Evolutionary conservation across 2,888 invertebrate genomes (phyloP), one percentile per base, ranked within the genome.

Genomic region (Papilio demoleus): DNA sequence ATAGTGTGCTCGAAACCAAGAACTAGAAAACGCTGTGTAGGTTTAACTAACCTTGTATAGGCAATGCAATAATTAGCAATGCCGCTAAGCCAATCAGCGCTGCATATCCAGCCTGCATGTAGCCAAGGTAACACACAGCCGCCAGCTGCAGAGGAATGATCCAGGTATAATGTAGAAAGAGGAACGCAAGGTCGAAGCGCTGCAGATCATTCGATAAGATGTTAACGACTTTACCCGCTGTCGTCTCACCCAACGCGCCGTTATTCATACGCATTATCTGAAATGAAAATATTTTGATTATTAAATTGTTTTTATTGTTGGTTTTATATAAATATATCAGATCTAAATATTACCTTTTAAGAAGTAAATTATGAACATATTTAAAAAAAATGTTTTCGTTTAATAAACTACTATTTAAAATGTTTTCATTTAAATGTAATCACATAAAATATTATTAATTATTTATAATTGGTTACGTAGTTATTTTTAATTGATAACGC

Each of bases 201-300:
- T 95, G 96, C 60, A 98, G 95, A 80, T 98, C 98, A 81, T 98
- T 98, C 19, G 97, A 97, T 63, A 98, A 91, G 31, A 98, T 87
- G 87, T 98, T 98, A 14, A 98, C 96, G 36, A 98, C 95, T 86
- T 97, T 97, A 0, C 98, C 98, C 0, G 96, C 95, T 0, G 97
- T 96, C 0, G 97, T 97, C 79, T 97, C 95, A 0, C 96, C 96
- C 45, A 98, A 84, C 0, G 97, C 95, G 0, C 86, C 82, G 68
- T 90, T 90, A 73, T 87, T 87, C 89, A 92, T 90, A 1, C 90
- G 86, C 92, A 92, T 92, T 74, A 92, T 86, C 91, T 90, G 71
- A 53, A 74, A 75, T 22, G 3, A 22, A 19, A 47, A 47, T 22
- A 42, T 17, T 42, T 17, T 2, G 17, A 8, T 17, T 19, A 45